Evolutionary conservation across 2,888 invertebrate species (phyloP).

Genomic region (Gordius sp.): DNA sequence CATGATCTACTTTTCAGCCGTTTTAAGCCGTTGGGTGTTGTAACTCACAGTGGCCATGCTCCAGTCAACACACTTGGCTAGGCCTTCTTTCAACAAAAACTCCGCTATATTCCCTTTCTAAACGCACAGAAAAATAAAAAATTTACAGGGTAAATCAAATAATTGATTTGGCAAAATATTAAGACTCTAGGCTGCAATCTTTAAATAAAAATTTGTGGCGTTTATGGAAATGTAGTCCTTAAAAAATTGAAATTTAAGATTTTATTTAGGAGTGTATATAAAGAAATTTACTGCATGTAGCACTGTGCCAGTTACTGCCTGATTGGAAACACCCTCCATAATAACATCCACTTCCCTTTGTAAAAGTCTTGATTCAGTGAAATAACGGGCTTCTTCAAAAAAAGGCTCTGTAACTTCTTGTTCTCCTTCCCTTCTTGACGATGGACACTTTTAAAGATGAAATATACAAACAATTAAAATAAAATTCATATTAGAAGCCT

Average conservation of each 20-base stretch:
- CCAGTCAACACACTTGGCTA: constrained; percentile 77
- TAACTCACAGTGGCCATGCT: constrained; percentile 54
- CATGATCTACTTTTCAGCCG: constrained; percentile 46
- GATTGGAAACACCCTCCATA: constrained; percentile 41
- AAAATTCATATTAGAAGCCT: constrained; percentile 18
- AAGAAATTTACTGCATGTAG: constrained; percentile 45
- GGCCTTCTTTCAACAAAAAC: constrained; percentile 56
- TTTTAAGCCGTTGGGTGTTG: constrained; percentile 52
- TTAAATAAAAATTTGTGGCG: too few species aligned
- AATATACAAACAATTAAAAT: background rate
- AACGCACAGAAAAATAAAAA: too few species aligned
- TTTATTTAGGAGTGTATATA: background rate
- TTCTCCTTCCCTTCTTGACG: constrained; percentile 50
- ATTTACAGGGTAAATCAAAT: too few species aligned
- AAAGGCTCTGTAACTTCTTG: constrained; percentile 39
- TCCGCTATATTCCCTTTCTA: constrained; percentile 65
- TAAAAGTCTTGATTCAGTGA: constrained; percentile 61
- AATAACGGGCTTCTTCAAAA: constrained; percentile 72
- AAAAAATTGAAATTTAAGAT: too few species aligned
- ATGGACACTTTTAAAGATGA: constrained; percentile 29
- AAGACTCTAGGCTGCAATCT: too few species aligned
- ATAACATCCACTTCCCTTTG: constrained; percentile 60
- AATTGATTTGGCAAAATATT: background rate
- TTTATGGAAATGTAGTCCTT: too few species aligned
- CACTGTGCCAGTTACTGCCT: constrained; percentile 71